Conservation (phyloP, 2,797 vertebrate genomes). For the Tiaroga cobitis region DNA sequence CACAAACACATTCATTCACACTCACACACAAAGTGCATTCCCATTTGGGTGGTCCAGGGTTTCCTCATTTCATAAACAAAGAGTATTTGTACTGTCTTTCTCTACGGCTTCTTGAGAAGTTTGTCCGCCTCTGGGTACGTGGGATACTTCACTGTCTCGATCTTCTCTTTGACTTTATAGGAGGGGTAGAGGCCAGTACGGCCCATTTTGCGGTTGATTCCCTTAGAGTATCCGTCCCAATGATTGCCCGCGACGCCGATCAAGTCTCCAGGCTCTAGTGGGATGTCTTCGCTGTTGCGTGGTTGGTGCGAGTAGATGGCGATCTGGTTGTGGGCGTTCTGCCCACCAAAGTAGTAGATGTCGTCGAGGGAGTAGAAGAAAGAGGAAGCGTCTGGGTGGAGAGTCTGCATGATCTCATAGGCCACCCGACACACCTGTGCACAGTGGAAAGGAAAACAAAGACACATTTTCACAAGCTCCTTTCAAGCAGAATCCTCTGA, state of each 20-base stretch:
- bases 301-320: conserved; percentile 94
- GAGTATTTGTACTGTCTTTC: conserved; percentile 19
- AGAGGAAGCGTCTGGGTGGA: conserved; percentile 95
- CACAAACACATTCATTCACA: conserved; percentile 36
- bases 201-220: conserved; percentile 95
- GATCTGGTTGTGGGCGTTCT: conserved; percentile 98
- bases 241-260: conserved; percentile 98
- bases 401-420: conserved; percentile 98
- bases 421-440: conserved; percentile 95
- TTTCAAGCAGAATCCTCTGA: conserved; percentile 14
- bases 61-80: conserved; percentile 43
- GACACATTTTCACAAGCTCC: conserved; percentile 4
- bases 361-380: conserved; percentile 98
- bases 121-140: conserved; percentile 96
- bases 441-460: conserved; percentile 2
- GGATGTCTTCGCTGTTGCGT: conserved; percentile 90
- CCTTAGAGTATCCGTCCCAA: conserved; percentile 98
- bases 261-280: conserved; percentile 94
- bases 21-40: conserved; percentile 59
- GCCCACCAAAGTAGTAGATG: conserved; percentile 99
- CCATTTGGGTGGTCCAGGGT: conserved; percentile 48
- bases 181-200: conserved; percentile 97
- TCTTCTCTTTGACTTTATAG: conserved; percentile 98
- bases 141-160: conserved; percentile 97
- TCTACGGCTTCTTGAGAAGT: conserved; percentile 76